Conservation (phyloP, 2,888 invertebrate species). For the Lasius fuliginosus region DNA sequence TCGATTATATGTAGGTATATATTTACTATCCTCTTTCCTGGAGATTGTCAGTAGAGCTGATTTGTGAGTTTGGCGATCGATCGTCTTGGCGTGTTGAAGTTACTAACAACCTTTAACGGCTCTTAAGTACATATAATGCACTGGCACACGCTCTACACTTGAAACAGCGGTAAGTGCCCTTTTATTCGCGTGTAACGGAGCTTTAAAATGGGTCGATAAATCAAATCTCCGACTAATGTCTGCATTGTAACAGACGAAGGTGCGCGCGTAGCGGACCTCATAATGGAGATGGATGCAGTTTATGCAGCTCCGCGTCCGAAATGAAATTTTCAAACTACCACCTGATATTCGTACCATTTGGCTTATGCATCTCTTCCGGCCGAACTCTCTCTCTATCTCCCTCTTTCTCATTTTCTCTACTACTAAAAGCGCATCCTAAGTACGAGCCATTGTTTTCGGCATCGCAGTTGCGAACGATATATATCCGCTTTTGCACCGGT, state of each 20-base stretch:
- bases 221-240: slow-evolving; percentile 52
- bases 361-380: neutral
- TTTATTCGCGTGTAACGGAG: slow-evolving; percentile 47
- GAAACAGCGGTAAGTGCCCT: slow-evolving; percentile 38
- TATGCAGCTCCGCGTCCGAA: slow-evolving; percentile 20
- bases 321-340: slow-evolving; percentile 50
- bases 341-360: slow-evolving; percentile 45
- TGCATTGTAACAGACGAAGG: slow-evolving; percentile 42
- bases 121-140: slow-evolving; percentile 31
- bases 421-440: slow-evolving; percentile 33
- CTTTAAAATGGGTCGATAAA: slow-evolving; percentile 53
- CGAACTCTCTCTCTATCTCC: neutral
- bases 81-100: slow-evolving; percentile 35
- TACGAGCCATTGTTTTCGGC: slow-evolving; percentile 37
- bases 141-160: slow-evolving; percentile 25
- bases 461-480: slow-evolving; percentile 9
- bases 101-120: slow-evolving; percentile 37
- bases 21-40: neutral
- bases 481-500: slow-evolving; percentile 19
- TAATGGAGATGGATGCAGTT: slow-evolving; percentile 46
- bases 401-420: neutral
- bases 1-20: neutral
- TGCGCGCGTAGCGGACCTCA: neutral
- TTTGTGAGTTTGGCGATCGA: slow-evolving; percentile 17
- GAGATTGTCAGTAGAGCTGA: slow-evolving; percentile 33